A percentile compares a stretch with the other conserved stretches of the same genome.
These are phyloP conservation scores for Merodon equestris DNA, from an alignment of 2,888 invertebrate species.

Conservation along the genomic window DNA sequence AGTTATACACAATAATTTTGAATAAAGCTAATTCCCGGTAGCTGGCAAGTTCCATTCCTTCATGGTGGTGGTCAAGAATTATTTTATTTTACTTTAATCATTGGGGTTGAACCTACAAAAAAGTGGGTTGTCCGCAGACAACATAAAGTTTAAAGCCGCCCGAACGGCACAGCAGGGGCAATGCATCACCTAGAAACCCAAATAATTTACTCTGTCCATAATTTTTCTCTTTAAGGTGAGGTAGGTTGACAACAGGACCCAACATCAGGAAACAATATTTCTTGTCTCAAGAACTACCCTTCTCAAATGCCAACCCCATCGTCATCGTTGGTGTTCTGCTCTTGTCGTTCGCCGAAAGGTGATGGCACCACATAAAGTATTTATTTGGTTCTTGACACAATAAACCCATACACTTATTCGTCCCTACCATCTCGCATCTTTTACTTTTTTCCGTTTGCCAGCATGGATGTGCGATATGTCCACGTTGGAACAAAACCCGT, in stretches of 20 bases:
- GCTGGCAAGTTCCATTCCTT: too few relatives aligned
- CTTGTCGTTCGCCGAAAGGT: slow-evolving; percentile 4
- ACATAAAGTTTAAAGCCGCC: slow-evolving; percentile 20
- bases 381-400: slow-evolving; percentile 61
- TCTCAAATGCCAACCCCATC: slow-evolving; percentile 56
- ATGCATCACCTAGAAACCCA: slow-evolving; percentile 52
- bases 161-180: slow-evolving; percentile 34
- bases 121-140: too few relatives aligned
- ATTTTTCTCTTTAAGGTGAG: slow-evolving; percentile 37
- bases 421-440: slow-evolving; percentile 34
- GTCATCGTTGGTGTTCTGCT: slow-evolving; percentile 13
- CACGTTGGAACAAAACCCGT: slow-evolving; percentile 5
- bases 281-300: slow-evolving; percentile 45
- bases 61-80: too few relatives aligned
- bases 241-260: slow-evolving; percentile 52
- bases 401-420: background rate
- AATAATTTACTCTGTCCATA: slow-evolving; percentile 56
- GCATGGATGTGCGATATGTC: slow-evolving; percentile 17
- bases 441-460: too few relatives aligned
- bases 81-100: too few relatives aligned
- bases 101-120: too few relatives aligned
- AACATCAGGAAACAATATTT: slow-evolving; percentile 66
- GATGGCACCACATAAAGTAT: slow-evolving; percentile 53
- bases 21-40: too few relatives aligned
- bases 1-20: too few relatives aligned